phyloP scores from a whole-genome alignment of 1,140 invertebrate genomes.

The Scaptodrosophila lebanonensis region DNA sequence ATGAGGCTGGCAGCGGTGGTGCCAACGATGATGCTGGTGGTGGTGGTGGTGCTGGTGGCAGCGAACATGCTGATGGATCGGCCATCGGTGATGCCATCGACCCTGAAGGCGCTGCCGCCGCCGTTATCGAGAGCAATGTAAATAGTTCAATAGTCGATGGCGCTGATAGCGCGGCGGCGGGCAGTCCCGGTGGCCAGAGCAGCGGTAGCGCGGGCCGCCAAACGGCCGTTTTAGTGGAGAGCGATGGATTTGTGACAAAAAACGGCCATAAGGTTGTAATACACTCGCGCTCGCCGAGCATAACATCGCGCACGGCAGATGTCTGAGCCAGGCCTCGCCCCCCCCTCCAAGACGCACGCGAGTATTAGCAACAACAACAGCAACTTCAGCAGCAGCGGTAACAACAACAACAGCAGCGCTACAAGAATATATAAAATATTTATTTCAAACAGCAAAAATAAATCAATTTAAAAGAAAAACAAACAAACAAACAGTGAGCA shows the following conservation, averaged over 20 bases:
- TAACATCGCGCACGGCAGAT: constrained; percentile 87
- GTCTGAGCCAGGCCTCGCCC: constrained; percentile 85
- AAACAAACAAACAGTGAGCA: constrained; percentile 24
- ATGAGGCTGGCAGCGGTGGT: constrained; percentile 4
- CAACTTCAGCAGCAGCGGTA: constrained; percentile 11
- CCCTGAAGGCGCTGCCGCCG: constrained; percentile 9
- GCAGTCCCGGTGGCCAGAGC: constrained; percentile 57
- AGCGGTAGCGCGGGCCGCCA: constrained; percentile 79
- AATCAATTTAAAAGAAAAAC: constrained; percentile 30
- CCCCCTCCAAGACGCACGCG: constrained; percentile 78
- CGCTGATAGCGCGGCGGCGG: constrained; percentile 26
- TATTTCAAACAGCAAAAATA: constrained; percentile 26
- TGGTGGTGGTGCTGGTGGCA: constrained; percentile 3
- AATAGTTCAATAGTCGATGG: constrained; percentile 55
- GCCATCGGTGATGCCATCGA: constrained; percentile 77
- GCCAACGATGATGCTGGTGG: constrained; percentile 1
- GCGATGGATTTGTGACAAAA: constrained; percentile 88
- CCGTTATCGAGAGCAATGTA: constrained; percentile 45
- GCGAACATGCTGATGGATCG: constrained; percentile 7
- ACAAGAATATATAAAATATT: constrained; percentile 22
- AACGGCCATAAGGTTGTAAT: constrained; percentile 93
- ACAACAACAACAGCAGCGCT: constrained; percentile 30
- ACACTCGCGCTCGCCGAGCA: constrained; percentile 89
- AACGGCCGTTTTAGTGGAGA: constrained; percentile 89
- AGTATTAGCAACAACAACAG: constrained; percentile 57